Evolutionary conservation across 2,797 vertebrate genomes (phyloP), one percentile per base, ranked within the genome.

Genomic region (Hoplostethus atlanticus): DNA sequence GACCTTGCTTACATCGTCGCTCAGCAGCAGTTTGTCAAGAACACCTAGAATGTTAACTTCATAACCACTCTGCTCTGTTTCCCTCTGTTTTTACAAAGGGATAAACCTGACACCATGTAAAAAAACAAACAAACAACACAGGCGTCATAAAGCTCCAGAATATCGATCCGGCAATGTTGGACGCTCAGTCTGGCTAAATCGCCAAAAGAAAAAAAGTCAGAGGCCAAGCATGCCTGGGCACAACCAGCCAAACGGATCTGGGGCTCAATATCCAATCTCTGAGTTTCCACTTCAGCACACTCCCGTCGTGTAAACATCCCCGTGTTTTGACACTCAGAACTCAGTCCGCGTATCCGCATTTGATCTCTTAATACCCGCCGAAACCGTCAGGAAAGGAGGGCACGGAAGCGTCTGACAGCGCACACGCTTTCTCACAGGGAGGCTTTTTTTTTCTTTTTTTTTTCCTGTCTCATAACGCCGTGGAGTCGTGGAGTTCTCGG

Each of bases 251-350:
- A 31, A 30, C 48, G 48, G 68, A 76, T 71, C 73, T 21, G 13
- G 36, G 58, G 81, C 73, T 86, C 65, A 73, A 81, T 50, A 85
- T 79, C 68, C 59, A 80, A 81, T 85, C 81, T 68, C 12, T 0
- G 36, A 68, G 44, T 85, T 82, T 85, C 68, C 74, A 80, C 66
- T 80, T 50, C 63, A 68, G 63, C 16, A n/a, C 42, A 65, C 77
- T 64, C 74, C 57, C 40, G 1, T 46, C 70, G 70, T 80, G 77
- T 74, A 81, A 84, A 88, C 83, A 83, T 61, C 55, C 60, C 56
- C 10, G 3, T 64, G 62, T 80, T 84, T 82, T 77, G 53, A 63
- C 50, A 62, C 76, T 76, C 59, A 15, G 56, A 78, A 73, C 55
- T 17, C 61, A 60, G 61, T 75, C 79, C 53, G 62, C 10, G 3